Conservation (phyloP, 2,113 vertebrate genomes). For the Eclectus roratus region DNA sequence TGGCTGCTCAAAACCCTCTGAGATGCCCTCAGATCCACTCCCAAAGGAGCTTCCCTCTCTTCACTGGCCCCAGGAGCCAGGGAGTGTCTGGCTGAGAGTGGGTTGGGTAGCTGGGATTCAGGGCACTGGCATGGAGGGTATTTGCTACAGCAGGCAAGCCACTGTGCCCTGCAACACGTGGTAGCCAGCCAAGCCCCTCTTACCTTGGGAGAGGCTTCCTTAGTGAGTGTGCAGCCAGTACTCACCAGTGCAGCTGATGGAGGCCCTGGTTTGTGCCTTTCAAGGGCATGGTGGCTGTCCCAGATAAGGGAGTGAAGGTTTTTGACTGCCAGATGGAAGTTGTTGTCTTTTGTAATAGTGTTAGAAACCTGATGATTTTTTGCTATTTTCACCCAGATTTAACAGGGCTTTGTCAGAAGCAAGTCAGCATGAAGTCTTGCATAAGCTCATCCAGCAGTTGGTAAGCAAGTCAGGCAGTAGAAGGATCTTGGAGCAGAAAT, state of each 20-base stretch:
- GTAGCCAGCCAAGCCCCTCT: not conserved
- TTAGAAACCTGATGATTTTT: not conserved
- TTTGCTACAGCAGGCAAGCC: not conserved
- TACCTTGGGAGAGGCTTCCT: not conserved
- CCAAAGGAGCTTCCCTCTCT: not conserved
- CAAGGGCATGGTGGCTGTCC: accelerated
- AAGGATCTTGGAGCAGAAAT: not conserved
- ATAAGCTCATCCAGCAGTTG: not conserved
- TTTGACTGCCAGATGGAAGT: not conserved
- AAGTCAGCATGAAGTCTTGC: not conserved
- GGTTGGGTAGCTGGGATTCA: not conserved
- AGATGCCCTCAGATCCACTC: not conserved
- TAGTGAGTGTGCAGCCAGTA: accelerated
- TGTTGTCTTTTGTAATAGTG: not conserved
- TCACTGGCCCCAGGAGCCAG: not conserved
- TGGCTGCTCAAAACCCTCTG: not conserved
- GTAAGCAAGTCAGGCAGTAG: not conserved
- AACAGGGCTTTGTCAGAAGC: not conserved
- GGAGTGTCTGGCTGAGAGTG: not conserved
- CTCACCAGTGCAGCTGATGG: not conserved
- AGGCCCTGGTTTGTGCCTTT: not conserved
- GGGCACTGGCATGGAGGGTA: not conserved
- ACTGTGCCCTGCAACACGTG: accelerated
- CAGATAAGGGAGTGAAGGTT: not conserved
- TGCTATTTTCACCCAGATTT: not conserved